phyloP scores from a whole-genome alignment of 2,888 invertebrate genomes.

The Deilephila porcellus region DNA sequence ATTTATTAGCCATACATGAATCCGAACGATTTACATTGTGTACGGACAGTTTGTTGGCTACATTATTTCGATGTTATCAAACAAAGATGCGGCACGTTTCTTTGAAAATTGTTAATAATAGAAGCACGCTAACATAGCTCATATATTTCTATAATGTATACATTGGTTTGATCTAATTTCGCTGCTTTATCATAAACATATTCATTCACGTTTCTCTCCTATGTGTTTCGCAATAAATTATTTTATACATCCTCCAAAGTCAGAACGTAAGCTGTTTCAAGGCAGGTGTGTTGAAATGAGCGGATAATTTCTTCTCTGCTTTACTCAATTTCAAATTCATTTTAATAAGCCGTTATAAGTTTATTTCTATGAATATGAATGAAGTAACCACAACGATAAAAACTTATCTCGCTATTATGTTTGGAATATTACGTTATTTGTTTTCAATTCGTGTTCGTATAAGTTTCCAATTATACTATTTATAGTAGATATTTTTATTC shows the following conservation, averaged over 20 bases:
- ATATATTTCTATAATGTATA: slow-evolving; percentile 12
- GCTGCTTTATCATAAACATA: slow-evolving; percentile 2
- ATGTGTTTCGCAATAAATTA: slow-evolving; percentile 15
- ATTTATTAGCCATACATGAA: slow-evolving; percentile 47
- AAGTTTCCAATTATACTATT: too few species aligned
- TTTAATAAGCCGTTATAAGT: background rate
- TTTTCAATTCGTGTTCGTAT: too few species aligned
- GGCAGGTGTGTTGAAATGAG: slow-evolving; percentile 17
- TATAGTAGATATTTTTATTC: too few species aligned
- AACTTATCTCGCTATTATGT: background rate
- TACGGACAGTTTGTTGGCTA: slow-evolving; percentile 38
- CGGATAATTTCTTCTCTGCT: background rate
- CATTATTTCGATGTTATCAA: slow-evolving; percentile 32
- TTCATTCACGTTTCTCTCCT: slow-evolving; percentile 13
- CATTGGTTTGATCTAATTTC: slow-evolving; percentile 6
- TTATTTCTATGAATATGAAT: slow-evolving; percentile 4
- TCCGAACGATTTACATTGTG: slow-evolving; percentile 38
- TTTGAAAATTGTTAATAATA: slow-evolving; percentile 16
- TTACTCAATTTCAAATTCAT: slow-evolving; percentile 10
- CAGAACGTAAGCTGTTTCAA: background rate
- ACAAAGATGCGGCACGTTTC: slow-evolving; percentile 20
- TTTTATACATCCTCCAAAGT: background rate
- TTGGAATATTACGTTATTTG: background rate
- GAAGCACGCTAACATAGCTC: background rate
- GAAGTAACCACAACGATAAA: background rate